These are phyloP conservation scores for Canis aureus DNA, from an alignment of 2,113 vertebrate species.

Conservation along the genomic window DNA sequence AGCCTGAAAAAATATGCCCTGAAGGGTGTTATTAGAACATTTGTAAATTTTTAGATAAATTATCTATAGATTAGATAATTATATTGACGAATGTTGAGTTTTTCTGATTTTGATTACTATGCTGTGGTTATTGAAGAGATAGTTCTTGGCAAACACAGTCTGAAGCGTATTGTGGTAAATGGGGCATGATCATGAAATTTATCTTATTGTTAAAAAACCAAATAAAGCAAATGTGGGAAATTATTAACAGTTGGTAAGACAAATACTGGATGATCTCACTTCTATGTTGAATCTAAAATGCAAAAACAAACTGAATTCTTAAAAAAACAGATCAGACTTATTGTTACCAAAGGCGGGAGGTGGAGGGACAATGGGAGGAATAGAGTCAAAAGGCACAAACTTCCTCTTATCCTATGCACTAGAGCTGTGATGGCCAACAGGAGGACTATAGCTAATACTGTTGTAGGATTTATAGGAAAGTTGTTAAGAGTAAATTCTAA, in stretches of 20 bases:
- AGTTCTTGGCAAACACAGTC: slow-evolving; percentile 27
- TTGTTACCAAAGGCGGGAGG: background rate
- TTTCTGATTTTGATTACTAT: slow-evolving; percentile 38
- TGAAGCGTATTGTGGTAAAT: background rate
- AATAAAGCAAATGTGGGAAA: slow-evolving; percentile 22
- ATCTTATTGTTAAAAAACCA: background rate
- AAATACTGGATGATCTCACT: background rate
- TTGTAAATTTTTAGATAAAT: background rate
- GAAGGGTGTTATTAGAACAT: background rate
- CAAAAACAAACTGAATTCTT: background rate
- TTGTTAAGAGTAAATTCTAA: background rate
- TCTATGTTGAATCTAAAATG: background rate
- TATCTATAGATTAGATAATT: background rate
- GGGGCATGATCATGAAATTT: background rate
- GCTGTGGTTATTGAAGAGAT: background rate
- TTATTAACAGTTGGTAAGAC: background rate
- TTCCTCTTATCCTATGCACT: background rate
- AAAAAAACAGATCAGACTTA: background rate
- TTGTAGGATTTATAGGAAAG: background rate
- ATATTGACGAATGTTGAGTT: background rate
- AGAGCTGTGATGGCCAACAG: background rate
- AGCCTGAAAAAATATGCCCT: background rate
- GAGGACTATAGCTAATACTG: background rate
- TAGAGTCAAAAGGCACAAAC: background rate
- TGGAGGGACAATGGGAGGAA: background rate